Conservation (phyloP, 1,140 invertebrate species). For the Philopotamus ludificatus region DNA sequence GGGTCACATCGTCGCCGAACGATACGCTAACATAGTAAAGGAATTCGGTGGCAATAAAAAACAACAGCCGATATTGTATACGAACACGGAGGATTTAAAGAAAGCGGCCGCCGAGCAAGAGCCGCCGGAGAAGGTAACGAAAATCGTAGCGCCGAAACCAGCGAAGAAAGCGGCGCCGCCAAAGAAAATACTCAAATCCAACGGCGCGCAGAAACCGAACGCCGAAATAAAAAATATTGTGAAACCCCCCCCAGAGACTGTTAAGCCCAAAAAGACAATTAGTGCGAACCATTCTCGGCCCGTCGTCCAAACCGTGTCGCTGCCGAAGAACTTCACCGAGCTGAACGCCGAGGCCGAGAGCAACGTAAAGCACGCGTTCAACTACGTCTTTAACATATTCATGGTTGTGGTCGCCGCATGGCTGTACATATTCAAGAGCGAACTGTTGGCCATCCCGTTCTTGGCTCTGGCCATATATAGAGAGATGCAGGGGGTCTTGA, state of each 20-base stretch:
- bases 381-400: constrained; percentile 68
- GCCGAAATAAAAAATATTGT: constrained; percentile 16
- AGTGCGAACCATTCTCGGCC: constrained; percentile 46
- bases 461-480: constrained; percentile 73
- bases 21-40: constrained; percentile 77
- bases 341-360: constrained; percentile 60
- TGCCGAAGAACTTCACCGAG: constrained; percentile 55
- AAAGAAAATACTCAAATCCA: constrained; percentile 39
- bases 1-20: constrained; percentile 69
- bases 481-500: constrained; percentile 64
- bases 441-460: constrained; percentile 72
- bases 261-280: constrained; percentile 44
- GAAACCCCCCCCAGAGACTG: constrained; percentile 44
- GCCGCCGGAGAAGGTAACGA: constrained; percentile 38
- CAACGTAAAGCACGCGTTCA: constrained; percentile 65
- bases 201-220: constrained; percentile 33
- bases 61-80: constrained; percentile 56
- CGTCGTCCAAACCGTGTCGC: constrained; percentile 51
- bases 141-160: constrained; percentile 36
- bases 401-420: constrained; percentile 71
- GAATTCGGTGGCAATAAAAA: constrained; percentile 62
- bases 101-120: constrained; percentile 56
- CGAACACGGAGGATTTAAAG: constrained; percentile 64
- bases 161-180: constrained; percentile 28
- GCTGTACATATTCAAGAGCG: constrained; percentile 77